These are phyloP conservation scores for Gymnocephalus cernua DNA, from an alignment of 2,113 vertebrate species.

Conservation along the genomic window DNA sequence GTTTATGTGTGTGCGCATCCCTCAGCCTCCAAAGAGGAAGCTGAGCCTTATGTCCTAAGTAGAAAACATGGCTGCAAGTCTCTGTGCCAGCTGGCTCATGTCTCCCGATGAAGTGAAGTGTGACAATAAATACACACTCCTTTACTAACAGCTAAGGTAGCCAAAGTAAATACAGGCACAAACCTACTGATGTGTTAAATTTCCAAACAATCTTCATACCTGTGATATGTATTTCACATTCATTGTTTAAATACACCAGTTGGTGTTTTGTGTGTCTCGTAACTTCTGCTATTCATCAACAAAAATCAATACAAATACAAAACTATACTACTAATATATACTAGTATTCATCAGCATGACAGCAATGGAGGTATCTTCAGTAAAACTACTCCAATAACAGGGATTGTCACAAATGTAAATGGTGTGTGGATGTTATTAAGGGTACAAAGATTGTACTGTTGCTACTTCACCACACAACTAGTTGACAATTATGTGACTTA, in stretches of 20 bases:
- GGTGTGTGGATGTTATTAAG: not conserved
- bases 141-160: conserved; percentile 49
- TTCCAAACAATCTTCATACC: conserved; percentile 45
- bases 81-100: conserved; percentile 81
- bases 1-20: conserved; percentile 30
- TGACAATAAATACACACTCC: conserved; percentile 76
- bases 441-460: conserved; percentile 1
- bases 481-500: not conserved
- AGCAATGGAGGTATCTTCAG: conserved; percentile 11
- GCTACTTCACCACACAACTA: conserved; percentile 2
- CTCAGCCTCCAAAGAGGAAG: conserved; percentile 64
- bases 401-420: conserved; percentile 25
- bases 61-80: conserved; percentile 74
- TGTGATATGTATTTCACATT: conserved; percentile 44
- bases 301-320: conserved; percentile 36
- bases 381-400: conserved; percentile 24
- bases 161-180: conserved; percentile 42
- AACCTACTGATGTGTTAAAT: conserved; percentile 60
- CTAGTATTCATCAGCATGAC: not conserved
- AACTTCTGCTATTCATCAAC: conserved; percentile 33
- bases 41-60: conserved; percentile 65
- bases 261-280: conserved; percentile 17
- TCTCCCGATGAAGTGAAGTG: conserved; percentile 80
- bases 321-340: not conserved
- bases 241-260: conserved; percentile 18